Evolutionary conservation across 2,888 invertebrate species (phyloP), one percentile per base, ranked within the genome.

Genomic region (Teleiodes luculella): DNA sequence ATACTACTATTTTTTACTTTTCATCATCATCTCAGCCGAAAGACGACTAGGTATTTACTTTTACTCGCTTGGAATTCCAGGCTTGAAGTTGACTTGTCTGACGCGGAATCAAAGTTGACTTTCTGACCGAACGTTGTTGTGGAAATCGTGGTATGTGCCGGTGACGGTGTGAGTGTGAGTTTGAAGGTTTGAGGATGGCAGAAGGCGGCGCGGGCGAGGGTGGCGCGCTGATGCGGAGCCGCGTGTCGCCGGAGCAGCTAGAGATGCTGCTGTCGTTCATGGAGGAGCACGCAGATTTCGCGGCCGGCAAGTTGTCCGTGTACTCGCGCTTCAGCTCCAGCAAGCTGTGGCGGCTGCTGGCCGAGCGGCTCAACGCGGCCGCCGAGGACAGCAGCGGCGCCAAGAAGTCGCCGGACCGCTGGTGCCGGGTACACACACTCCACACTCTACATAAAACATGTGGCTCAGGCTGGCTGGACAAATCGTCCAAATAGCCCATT

Each of bases 211-310:
- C 6, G 24, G 39, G 39, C 16, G 45, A 35, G 18, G 43, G 52
- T 11, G 46, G 45, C 18, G 47, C 30, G 43, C 30, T 16, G 30
- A 37, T 54, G 57, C 57, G 88, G 63, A 77, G 82, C 69, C 83
- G 86, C 72, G 87, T 88, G 64, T 87, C 86, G 71, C 66, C 78
- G 37, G 88, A 88, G 69, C 88, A 88, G 68, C 64, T 86, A 54
- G 87, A 88, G 61, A 55, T 82, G 57, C 72, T 88, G 57, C 54
- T 88, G 54, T 78, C 80, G 68, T 88, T 88, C 83, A 88, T 88
- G 88, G 88, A 88, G 77, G 87, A 87, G 66, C 88, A 88, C 62
- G 85, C 79, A 2, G 88, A 87, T 55, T 88, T 88, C 54, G 88
- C 88, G 6, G 84, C 86, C 31, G 84, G 86, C 57, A 87, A 87